phyloP scores from a whole-genome alignment of 2,888 invertebrate genomes.

The Neoaliturus tenellus region DNA sequence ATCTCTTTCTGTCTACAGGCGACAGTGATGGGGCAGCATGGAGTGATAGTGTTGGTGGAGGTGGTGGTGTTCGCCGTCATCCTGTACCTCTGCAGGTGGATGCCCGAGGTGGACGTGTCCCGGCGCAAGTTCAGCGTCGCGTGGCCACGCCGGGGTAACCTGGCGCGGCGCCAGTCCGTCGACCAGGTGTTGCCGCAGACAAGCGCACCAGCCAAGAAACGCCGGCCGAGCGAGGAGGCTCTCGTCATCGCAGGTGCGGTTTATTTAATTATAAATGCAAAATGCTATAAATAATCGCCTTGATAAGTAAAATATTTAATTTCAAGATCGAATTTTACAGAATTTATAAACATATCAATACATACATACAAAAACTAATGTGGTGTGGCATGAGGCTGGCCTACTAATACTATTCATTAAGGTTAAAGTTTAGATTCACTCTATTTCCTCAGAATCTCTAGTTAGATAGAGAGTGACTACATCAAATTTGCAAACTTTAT shows the following conservation, averaged over 20 bases:
- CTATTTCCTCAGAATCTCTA: too few relatives aligned
- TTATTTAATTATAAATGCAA: background rate
- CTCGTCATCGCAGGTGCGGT: conserved; percentile 72
- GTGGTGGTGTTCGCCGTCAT: conserved; percentile 70
- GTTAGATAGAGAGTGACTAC: too few relatives aligned
- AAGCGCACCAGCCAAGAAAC: conserved; percentile 75
- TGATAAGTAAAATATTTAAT: too few relatives aligned
- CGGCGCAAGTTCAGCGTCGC: conserved; percentile 63
- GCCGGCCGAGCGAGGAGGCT: conserved; percentile 83
- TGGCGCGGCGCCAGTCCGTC: conserved; percentile 70
- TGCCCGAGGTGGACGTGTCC: conserved; percentile 70
- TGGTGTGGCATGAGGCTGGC: too few relatives aligned
- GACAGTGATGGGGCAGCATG: conserved; percentile 69
- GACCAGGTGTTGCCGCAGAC: conserved; percentile 78
- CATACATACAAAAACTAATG: too few relatives aligned
- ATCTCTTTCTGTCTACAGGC: conserved; percentile 61
- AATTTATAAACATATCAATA: too few relatives aligned
- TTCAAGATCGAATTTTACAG: too few relatives aligned
- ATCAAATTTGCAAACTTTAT: too few relatives aligned
- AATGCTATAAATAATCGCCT: too few relatives aligned
- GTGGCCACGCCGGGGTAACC: conserved; percentile 69
- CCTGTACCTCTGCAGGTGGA: conserved; percentile 72
- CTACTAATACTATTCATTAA: too few relatives aligned
- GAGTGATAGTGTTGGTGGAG: conserved; percentile 69
- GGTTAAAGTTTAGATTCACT: too few relatives aligned